phyloP scores from a whole-genome alignment of 2,888 invertebrate species.

The Apocheima hispidaria region DNA sequence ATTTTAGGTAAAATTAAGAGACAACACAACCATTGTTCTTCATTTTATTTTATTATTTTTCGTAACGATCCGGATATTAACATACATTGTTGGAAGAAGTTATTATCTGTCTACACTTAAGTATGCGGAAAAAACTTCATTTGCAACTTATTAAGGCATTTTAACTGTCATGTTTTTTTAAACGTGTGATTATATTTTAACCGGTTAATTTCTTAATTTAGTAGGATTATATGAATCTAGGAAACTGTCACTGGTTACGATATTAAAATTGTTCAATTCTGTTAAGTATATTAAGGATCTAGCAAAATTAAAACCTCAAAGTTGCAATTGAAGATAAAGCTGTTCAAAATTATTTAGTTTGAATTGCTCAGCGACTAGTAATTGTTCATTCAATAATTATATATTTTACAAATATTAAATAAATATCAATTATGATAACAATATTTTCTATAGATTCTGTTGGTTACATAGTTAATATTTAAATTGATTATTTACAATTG shows the following conservation, averaged over 20 bases:
- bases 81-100: slow-evolving; percentile 72
- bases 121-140: slow-evolving; percentile 59
- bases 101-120: slow-evolving; percentile 63
- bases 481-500: slow-evolving; percentile 33
- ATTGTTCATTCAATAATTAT: slow-evolving; percentile 47
- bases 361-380: slow-evolving; percentile 58
- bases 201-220: slow-evolving; percentile 10
- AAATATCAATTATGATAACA: slow-evolving; percentile 31
- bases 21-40: slow-evolving; percentile 62
- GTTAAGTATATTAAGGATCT: not conserved
- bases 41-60: slow-evolving; percentile 70
- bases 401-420: slow-evolving; percentile 50
- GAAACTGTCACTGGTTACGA: slow-evolving; percentile 9
- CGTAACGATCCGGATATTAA: slow-evolving; percentile 76
- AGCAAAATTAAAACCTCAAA: slow-evolving; percentile 38
- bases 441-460: slow-evolving; percentile 49
- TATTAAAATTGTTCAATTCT: not conserved
- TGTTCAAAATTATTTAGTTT: slow-evolving; percentile 54
- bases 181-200: slow-evolving; percentile 11
- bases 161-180: slow-evolving; percentile 6
- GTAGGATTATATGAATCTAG: slow-evolving; percentile 13
- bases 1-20: slow-evolving; percentile 57
- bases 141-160: slow-evolving; percentile 56
- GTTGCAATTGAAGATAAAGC: slow-evolving; percentile 65
- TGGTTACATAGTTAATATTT: slow-evolving; percentile 40